phyloP scores from a whole-genome alignment of 2,888 invertebrate genomes.

The Leucozona laternaria region DNA sequence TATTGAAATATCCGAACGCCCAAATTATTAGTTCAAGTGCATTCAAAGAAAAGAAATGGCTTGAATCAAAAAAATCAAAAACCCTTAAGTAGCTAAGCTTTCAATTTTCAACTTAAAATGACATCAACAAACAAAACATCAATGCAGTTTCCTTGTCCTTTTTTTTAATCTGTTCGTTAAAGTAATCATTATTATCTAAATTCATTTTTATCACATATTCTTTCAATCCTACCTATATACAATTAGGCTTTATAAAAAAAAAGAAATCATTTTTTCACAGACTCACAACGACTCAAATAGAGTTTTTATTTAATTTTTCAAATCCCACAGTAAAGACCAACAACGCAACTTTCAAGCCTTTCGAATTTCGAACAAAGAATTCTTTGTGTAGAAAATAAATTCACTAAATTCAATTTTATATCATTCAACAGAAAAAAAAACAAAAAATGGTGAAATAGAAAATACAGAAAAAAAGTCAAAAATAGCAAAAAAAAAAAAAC shows the following conservation, averaged over 20 bases:
- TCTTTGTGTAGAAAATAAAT: neutral
- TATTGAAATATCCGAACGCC: too few species aligned
- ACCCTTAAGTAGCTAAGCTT: too few species aligned
- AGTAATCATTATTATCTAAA: too few species aligned
- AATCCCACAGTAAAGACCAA: neutral
- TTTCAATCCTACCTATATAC: neutral
- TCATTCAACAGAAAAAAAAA: neutral
- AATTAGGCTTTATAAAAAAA: neutral
- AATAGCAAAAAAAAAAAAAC: slow-evolving; percentile 57
- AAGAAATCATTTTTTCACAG: neutral
- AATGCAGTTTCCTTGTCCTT: too few species aligned
- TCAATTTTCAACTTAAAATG: too few species aligned
- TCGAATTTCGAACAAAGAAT: slow-evolving; percentile 20
- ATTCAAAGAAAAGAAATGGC: too few species aligned
- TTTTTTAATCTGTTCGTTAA: too few species aligned
- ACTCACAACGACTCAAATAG: neutral
- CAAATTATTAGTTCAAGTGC: too few species aligned
- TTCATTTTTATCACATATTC: too few species aligned
- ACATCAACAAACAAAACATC: too few species aligned
- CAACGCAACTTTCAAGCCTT: slow-evolving; percentile 17
- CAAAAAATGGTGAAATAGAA: slow-evolving; percentile 4
- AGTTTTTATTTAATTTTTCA: slow-evolving; percentile 31
- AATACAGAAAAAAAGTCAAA: slow-evolving; percentile 59
- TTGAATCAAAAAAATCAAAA: too few species aligned
- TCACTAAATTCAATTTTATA: neutral